Evolutionary conservation across 2,113 vertebrate genomes (phyloP).

Genomic region (Hippolais icterina): DNA sequence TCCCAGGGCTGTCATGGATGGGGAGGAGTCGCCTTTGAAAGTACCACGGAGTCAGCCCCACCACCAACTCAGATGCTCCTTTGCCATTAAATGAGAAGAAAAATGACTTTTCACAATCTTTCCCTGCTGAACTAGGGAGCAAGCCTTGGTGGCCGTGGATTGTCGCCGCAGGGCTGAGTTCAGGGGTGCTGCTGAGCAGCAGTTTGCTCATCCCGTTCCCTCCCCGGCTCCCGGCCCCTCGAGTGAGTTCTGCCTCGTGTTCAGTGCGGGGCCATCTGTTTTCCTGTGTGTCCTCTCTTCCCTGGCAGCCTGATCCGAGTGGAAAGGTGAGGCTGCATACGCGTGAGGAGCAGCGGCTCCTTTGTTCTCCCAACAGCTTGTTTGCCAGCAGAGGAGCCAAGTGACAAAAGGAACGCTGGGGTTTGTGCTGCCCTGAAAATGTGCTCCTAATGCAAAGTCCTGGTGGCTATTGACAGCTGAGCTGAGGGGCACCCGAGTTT

Average conservation of each 20-base stretch:
- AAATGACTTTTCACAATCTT: background rate
- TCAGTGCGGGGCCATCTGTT: constrained; percentile 31
- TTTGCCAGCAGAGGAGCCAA: background rate
- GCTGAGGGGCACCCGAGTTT: background rate
- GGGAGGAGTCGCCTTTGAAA: background rate
- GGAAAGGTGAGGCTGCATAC: constrained; percentile 43
- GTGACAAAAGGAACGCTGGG: rapidly evolving
- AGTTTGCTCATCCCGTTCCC: background rate
- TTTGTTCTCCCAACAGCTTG: background rate
- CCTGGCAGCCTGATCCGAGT: constrained; percentile 3
- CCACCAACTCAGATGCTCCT: background rate
- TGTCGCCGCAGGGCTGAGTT: background rate
- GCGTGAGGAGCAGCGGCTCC: background rate
- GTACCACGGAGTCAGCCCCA: background rate
- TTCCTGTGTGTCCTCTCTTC: background rate
- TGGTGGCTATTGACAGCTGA: background rate
- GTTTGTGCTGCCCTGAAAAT: background rate
- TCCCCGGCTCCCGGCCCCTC: background rate
- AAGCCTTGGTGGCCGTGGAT: background rate
- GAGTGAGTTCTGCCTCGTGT: constrained; percentile 13
- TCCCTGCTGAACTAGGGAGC: background rate
- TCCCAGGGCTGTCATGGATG: rapidly evolving
- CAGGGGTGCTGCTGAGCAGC: background rate
- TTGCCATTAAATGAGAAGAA: background rate
- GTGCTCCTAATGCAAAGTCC: background rate